A percentile compares a stretch with the other conserved stretches of the same genome.
Evolutionary conservation across 2,113 vertebrate genomes (phyloP).

Genomic region (Oxyura jamaicensis): DNA sequence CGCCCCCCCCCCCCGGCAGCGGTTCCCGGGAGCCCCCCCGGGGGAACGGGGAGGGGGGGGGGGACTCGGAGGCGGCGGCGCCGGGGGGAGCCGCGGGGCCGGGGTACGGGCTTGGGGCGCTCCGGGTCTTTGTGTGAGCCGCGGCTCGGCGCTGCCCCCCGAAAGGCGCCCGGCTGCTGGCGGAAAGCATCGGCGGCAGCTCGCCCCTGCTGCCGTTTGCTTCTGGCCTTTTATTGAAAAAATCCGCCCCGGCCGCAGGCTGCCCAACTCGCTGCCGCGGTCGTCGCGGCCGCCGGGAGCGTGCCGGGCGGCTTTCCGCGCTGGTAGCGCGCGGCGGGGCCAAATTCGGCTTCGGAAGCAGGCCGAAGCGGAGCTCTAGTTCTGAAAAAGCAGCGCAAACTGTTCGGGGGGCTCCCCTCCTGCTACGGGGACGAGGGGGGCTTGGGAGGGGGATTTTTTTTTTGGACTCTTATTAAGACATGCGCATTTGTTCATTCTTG

Average conservation of each 20-base stretch:
- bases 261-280: background rate
- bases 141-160: background rate
- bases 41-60: conserved; percentile 49
- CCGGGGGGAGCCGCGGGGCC: background rate
- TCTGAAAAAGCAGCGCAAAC: background rate
- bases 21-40: background rate
- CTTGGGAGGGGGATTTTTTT: background rate
- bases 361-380: background rate
- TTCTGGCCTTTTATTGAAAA: too few species aligned
- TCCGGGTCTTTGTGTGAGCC: background rate
- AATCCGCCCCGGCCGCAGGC: too few species aligned
- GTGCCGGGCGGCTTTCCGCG: background rate
- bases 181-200: background rate
- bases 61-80: background rate
- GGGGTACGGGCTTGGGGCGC: background rate
- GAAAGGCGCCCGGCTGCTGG: too few species aligned
- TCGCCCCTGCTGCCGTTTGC: background rate
- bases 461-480: conserved; percentile 31
- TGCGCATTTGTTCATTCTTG: conserved; percentile 50
- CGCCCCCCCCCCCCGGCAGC: too few species aligned
- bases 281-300: background rate
- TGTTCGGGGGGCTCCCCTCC: background rate
- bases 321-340: background rate
- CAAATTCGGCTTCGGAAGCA: background rate
- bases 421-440: background rate